phyloP scores from a whole-genome alignment of 2,113 vertebrate genomes.

The Sterrhoptilus dennistouni region DNA sequence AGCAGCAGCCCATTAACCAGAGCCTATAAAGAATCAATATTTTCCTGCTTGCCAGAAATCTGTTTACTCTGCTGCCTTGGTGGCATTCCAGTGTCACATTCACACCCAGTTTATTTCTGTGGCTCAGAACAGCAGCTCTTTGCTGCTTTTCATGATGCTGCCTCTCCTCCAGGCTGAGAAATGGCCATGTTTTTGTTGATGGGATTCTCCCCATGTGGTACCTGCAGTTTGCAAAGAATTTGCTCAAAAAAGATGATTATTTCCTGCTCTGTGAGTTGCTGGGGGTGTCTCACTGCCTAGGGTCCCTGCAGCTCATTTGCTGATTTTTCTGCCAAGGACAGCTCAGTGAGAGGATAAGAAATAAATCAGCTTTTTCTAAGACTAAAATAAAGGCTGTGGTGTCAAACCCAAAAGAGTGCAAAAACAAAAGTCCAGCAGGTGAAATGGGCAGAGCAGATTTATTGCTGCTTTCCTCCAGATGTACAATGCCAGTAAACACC shows the following conservation, averaged over 20 bases:
- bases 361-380: not conserved
- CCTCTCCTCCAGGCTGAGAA: not conserved
- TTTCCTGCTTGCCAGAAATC: not conserved
- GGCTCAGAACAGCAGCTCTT: not conserved
- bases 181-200: not conserved
- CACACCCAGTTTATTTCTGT: not conserved
- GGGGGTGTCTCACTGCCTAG: fast-evolving
- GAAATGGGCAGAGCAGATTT: not conserved
- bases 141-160: not conserved
- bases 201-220: not conserved
- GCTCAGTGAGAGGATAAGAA: not conserved
- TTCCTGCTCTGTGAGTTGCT: not conserved
- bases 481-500: not conserved
- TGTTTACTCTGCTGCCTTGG: not conserved
- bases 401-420: not conserved
- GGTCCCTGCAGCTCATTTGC: not conserved
- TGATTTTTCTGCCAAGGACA: not conserved
- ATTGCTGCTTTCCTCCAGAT: not conserved
- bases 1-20: not conserved
- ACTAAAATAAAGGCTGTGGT: not conserved
- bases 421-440: not conserved
- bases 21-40: not conserved
- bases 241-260: not conserved
- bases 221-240: not conserved
- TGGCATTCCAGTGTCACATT: not conserved